These are phyloP conservation scores for Dryobates pubescens DNA, from an alignment of 2,797 vertebrate species.

Conservation along the genomic window DNA sequence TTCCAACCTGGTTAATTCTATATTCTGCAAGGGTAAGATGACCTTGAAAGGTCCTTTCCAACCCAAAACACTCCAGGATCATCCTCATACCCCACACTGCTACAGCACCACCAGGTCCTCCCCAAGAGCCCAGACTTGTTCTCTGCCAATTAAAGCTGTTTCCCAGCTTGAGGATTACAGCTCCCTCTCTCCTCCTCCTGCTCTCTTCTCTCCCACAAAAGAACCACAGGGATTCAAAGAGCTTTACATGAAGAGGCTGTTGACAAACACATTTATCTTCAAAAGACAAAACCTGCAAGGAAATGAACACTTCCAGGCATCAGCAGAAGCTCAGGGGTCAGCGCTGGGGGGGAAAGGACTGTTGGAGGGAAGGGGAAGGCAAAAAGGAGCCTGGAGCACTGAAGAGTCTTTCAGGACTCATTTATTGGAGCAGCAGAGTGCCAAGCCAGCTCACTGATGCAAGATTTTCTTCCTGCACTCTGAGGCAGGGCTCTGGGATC, in stretches of 20 bases:
- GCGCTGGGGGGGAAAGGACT: not conserved
- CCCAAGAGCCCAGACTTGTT: not conserved
- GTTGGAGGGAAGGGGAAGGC: not conserved
- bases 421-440: slow-evolving; percentile 52
- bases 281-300: not conserved
- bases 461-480: slow-evolving; percentile 68
- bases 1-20: too few species aligned
- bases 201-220: not conserved
- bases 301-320: not conserved
- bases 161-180: not conserved
- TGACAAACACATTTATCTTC: not conserved
- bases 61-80: not conserved
- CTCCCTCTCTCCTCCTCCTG: not conserved
- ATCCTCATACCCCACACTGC: not conserved
- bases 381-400: not conserved
- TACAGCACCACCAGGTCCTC: not conserved
- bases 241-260: not conserved
- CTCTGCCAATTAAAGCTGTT: not conserved
- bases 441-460: slow-evolving; percentile 66
- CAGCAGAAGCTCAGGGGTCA: not conserved
- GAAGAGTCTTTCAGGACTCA: slow-evolving; percentile 59
- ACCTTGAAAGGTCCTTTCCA: not conserved
- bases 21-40: too few species aligned
- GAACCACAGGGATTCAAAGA: rapidly evolving
- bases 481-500: slow-evolving; percentile 61